phyloP scores from a whole-genome alignment of 2,888 invertebrate species.

The Agrotis puta region DNA sequence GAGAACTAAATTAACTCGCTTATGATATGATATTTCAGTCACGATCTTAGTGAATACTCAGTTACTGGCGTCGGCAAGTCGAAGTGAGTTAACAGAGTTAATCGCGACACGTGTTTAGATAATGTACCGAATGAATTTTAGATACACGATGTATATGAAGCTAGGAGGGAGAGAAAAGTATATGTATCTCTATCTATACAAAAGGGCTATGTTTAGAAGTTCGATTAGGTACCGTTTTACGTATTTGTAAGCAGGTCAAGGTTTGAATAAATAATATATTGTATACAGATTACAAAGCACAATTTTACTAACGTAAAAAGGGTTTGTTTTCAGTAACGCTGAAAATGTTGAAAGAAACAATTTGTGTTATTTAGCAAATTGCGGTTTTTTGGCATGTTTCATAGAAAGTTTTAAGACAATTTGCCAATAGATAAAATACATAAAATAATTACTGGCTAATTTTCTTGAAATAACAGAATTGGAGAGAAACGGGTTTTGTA shows the following conservation, averaged over 20 bases:
- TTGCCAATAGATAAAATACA: too few species aligned
- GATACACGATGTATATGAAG: slow-evolving; percentile 58
- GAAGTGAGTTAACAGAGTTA: slow-evolving; percentile 79
- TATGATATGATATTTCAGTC: slow-evolving; percentile 83
- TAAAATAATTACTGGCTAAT: too few species aligned
- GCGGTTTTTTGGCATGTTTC: too few species aligned
- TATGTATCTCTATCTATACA: not conserved
- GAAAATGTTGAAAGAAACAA: too few species aligned
- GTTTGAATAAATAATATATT: slow-evolving; percentile 15
- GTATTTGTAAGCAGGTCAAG: slow-evolving; percentile 5
- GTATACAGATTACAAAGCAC: slow-evolving; percentile 1
- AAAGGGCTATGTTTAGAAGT: slow-evolving; percentile 2
- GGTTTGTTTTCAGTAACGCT: not conserved
- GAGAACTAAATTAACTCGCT: slow-evolving; percentile 76
- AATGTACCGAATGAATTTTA: slow-evolving; percentile 68
- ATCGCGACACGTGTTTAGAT: slow-evolving; percentile 81
- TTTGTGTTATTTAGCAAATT: too few species aligned
- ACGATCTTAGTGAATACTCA: slow-evolving; percentile 78
- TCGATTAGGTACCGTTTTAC: not conserved
- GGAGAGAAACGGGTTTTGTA: too few species aligned
- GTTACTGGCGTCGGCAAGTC: slow-evolving; percentile 71
- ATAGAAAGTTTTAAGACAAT: too few species aligned
- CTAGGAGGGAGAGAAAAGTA: not conserved
- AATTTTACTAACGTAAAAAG: not conserved
- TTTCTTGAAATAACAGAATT: too few species aligned